Evolutionary conservation across 2,797 vertebrate genomes (phyloP).

Genomic region (Spea hammondii): DNA sequence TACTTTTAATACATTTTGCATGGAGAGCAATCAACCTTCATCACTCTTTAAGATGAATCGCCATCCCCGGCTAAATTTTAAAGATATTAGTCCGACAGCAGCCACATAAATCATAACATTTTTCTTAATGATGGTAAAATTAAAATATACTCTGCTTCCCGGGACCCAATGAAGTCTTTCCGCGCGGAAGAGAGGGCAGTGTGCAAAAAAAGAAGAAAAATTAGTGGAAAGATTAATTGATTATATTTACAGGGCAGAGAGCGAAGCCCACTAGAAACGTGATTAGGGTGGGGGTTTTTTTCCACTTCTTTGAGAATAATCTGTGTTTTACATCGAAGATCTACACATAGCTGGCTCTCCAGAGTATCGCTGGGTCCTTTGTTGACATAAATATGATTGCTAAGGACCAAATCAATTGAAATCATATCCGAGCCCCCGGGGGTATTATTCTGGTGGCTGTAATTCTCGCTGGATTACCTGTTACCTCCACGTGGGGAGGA

Average conservation of each 20-base stretch:
- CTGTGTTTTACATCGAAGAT: too few relatives aligned
- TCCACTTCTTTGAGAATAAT: too few relatives aligned
- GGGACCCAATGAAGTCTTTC: slow-evolving; percentile 68
- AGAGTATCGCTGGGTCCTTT: too few relatives aligned
- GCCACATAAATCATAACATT: slow-evolving; percentile 91
- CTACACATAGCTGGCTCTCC: too few relatives aligned
- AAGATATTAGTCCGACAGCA: slow-evolving; percentile 87
- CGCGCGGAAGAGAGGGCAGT: slow-evolving; percentile 46
- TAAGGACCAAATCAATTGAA: too few relatives aligned
- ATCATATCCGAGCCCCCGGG: too few relatives aligned
- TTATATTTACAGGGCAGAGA: slow-evolving; percentile 39
- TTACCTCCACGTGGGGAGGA: too few relatives aligned
- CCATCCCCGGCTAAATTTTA: slow-evolving; percentile 82
- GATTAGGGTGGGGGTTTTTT: too few relatives aligned
- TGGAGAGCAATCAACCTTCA: slow-evolving; percentile 91
- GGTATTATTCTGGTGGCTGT: too few relatives aligned
- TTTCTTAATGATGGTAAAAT: slow-evolving; percentile 82
- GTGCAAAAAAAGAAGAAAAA: slow-evolving; percentile 51
- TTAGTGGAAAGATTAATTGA: slow-evolving; percentile 66
- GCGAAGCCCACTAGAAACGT: neutral
- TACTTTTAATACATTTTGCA: slow-evolving; percentile 97
- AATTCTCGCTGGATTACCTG: too few relatives aligned
- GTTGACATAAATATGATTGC: too few relatives aligned
- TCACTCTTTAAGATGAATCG: slow-evolving; percentile 97
- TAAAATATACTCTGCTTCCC: slow-evolving; percentile 73